Conservation (phyloP, 2,113 vertebrate genomes). For the Halcyon malimbica region DNA sequence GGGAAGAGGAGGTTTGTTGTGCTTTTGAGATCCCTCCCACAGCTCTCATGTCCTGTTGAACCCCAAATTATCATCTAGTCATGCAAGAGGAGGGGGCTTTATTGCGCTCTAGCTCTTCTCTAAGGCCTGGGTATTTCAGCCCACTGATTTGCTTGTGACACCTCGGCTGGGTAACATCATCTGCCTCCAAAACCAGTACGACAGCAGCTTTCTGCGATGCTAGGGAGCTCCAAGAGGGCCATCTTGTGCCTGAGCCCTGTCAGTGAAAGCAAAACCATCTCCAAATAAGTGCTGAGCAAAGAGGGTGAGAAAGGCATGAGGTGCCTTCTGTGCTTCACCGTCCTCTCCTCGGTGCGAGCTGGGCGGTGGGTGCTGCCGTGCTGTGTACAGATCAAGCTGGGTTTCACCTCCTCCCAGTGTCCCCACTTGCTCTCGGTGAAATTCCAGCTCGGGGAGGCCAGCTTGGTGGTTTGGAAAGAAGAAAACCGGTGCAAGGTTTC, state of each 20-base stretch:
- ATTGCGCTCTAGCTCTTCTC: neutral
- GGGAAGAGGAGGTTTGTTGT: neutral
- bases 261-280: neutral
- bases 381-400: too few relatives aligned
- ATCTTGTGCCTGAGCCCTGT: neutral
- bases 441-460: neutral
- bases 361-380: neutral
- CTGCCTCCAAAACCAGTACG: neutral
- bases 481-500: neutral
- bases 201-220: neutral
- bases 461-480: neutral
- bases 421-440: neutral
- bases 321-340: neutral
- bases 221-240: neutral
- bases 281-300: neutral
- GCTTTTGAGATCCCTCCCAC: neutral
- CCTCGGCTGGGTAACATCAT: neutral
- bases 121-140: neutral
- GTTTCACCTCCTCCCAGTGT: neutral
- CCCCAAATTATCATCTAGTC: neutral
- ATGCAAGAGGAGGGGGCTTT: neutral
- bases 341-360: rapidly evolving
- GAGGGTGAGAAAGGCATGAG: neutral
- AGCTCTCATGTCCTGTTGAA: neutral
- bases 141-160: neutral